These are phyloP conservation scores for Cataglyphis albicans DNA, from an alignment of 2,888 invertebrate species.

Conservation along the genomic window DNA sequence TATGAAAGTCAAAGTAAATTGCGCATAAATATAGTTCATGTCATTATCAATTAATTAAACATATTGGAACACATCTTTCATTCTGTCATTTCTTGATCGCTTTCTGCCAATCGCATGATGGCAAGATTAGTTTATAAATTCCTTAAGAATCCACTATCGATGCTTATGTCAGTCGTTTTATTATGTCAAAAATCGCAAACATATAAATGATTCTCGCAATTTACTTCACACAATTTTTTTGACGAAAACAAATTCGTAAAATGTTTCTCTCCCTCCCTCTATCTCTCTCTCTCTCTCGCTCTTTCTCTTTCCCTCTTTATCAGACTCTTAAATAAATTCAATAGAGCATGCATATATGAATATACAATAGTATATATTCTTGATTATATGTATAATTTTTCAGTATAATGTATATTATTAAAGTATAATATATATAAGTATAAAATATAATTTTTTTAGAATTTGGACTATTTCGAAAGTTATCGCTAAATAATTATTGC, in stretches of 20 bases:
- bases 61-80: not conserved
- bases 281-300: not conserved
- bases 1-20: not conserved
- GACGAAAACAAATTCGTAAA: not conserved
- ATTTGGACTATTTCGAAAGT: not conserved
- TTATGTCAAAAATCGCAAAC: conserved; percentile 21
- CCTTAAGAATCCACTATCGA: conserved; percentile 1
- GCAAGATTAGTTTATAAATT: conserved; percentile 12
- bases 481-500: not conserved
- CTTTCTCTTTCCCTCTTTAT: no score
- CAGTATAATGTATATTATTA: no score
- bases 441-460: not conserved
- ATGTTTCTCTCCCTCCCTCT: no score
- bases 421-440: not conserved
- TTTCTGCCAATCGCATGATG: not conserved
- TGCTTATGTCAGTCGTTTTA: conserved; percentile 3
- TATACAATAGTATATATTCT: not conserved
- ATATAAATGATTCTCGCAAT: conserved; percentile 3
- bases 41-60: conserved; percentile 28
- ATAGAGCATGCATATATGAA: not conserved
- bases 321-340: not conserved
- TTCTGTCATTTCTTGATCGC: not conserved
- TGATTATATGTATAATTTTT: no score
- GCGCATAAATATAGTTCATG: not conserved
- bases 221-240: not conserved